Evolutionary conservation across 1,140 invertebrate species (phyloP), one percentile per base, ranked within the genome.

Genomic region (Neotoxoptera formosana): DNA sequence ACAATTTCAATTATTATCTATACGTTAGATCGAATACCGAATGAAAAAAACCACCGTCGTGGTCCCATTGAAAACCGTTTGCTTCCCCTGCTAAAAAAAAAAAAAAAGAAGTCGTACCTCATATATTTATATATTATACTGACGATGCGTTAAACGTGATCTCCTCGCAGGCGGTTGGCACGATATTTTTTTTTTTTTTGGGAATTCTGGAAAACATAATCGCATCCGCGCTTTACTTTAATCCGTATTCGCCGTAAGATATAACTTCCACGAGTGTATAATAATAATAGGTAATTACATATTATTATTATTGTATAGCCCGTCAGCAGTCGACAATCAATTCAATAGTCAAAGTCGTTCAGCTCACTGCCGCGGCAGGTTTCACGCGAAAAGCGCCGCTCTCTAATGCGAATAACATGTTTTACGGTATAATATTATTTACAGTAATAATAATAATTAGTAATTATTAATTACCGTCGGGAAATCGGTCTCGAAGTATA

Each of bases 1-100:
- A 92, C 91, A 92, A 92, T 92, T 90, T 60, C 88, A 90, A 90
- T 90, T 90, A 90, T 60, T 76, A 91, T 91, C 90, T 91, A 91
- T 41, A n/a, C 53, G 51, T 60, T 41, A 41, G 53, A 90, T 60
- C 88, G 53, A 90, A 90, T 60, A 47, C 25, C 88, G 53, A 41
- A 87, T 48, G n/a, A 86, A 87, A 87, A 48, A 48, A 36, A 83
- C 30, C 4, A 60, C 1, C 60, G 60, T 83, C 81, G 81, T 23
- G 20, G 34, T 83, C 36, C 81, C 21, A 23, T 83, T 36, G 34
- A 81, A 81, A 81, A 36, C 17, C 76, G 34, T 81, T 81, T 81
- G 60, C 60, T 67, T 76, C 81, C 60, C 34, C 34, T 8, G 41
- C 20, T 8, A 30, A 45, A 84, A 45, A 84, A 84, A 41, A 30